Percentiles rank a stretch among this genome's conserved stretches.
Conservation (phyloP, 2,113 vertebrate genomes). For the Halichoerus grypus region DNA sequence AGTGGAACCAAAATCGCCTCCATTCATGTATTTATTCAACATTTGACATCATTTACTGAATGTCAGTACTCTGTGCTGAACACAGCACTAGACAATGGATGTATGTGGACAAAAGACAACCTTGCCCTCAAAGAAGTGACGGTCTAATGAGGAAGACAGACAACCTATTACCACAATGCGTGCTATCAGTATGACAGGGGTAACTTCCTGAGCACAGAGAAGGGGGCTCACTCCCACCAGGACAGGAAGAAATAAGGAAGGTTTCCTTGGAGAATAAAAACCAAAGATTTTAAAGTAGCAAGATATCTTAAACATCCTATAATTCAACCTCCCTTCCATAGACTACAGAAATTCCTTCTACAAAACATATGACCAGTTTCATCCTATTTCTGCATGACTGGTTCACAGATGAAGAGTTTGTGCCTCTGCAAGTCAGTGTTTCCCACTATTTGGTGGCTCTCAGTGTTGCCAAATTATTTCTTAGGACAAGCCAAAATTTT, state of each 20-base stretch:
- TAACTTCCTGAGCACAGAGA: background rate
- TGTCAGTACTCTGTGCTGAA: background rate
- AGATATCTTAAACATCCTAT: background rate
- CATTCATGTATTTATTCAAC: background rate
- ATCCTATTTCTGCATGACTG: slow-evolving; percentile 4
- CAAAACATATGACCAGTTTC: background rate
- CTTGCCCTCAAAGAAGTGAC: background rate
- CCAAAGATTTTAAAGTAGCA: slow-evolving; percentile 14
- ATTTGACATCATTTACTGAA: slow-evolving; percentile 13
- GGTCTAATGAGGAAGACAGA: background rate
- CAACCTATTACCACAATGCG: background rate
- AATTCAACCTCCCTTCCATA: background rate
- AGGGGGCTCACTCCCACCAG: background rate
- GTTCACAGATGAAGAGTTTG: background rate
- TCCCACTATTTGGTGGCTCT: background rate
- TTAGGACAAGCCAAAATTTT: background rate
- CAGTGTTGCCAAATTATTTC: background rate
- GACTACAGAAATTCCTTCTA: background rate
- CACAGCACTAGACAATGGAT: background rate
- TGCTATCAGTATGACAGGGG: background rate
- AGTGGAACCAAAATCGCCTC: background rate
- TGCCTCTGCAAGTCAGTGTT: background rate
- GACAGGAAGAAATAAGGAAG: background rate
- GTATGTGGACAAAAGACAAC: background rate
- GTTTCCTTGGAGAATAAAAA: background rate